Evolutionary conservation across 2,888 invertebrate species (phyloP).

Genomic region (Magallana nippona): DNA sequence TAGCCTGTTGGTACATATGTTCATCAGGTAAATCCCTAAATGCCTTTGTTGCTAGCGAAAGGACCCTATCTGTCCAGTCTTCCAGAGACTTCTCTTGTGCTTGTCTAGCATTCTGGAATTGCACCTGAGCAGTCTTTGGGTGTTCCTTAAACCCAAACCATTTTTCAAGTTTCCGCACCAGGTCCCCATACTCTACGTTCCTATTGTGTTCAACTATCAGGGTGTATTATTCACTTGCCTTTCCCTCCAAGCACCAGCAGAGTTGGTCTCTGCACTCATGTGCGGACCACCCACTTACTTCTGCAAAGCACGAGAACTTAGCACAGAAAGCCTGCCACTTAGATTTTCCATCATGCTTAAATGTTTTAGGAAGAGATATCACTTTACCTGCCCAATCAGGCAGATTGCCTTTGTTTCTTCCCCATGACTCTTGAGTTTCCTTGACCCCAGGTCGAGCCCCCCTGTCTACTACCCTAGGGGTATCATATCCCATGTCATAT

Average conservation of each 20-base stretch:
- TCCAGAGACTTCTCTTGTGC: conserved; percentile 15
- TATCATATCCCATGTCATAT: too few species aligned
- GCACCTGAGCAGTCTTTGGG: not conserved
- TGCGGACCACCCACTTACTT: not conserved
- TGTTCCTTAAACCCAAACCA: not conserved
- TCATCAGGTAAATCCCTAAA: conserved; percentile 18
- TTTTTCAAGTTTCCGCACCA: too few species aligned
- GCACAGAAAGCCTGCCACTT: conserved; percentile 2
- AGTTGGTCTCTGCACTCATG: conserved; percentile 25
- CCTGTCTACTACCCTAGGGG: too few species aligned
- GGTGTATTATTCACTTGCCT: not conserved
- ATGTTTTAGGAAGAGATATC: conserved; percentile 30
- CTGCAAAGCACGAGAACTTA: not conserved
- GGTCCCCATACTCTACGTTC: too few species aligned
- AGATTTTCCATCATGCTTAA: not conserved
- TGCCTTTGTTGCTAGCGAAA: not conserved
- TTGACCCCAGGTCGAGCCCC: too few species aligned
- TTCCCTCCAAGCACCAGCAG: conserved; percentile 36
- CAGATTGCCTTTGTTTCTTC: too few species aligned
- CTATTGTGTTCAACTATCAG: not conserved
- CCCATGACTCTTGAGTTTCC: too few species aligned
- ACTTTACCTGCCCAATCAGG: too few species aligned
- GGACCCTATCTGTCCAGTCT: conserved; percentile 37
- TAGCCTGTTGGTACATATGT: not conserved
- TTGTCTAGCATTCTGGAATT: not conserved